Evolutionary conservation across 2,113 vertebrate genomes (phyloP), one percentile per base, ranked within the genome.

Genomic region (Semicossyphus pulcher): DNA sequence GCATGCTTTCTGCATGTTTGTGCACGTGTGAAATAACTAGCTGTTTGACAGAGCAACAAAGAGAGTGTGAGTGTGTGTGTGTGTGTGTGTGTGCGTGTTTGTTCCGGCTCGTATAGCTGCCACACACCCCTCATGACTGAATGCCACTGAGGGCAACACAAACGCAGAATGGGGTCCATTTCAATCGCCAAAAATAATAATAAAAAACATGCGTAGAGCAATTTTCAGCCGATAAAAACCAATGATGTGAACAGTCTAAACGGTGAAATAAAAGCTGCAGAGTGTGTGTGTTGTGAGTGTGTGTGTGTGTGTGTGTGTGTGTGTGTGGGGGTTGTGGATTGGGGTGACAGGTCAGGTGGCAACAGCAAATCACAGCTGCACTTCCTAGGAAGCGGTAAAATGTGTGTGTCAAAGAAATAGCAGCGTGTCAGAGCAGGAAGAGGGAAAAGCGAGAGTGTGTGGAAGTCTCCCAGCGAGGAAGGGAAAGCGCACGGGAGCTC

Each of bases 351-450:
- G 83, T 84, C 76, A 82, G 78, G 71, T 81, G 75, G 80, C 52
- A 71, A 59, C 67, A 78, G 74, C 58, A 66, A 86, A 83, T 79
- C 81, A 80, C 80, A 79, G 80, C 81, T 81, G 78, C 73, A 67
- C 75, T 81, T 86, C 80, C 73, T 26, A 63, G 63, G 59, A 76
- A 79, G 25, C 52, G n/a, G 77, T 66, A 36, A 81, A 78, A 76
- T 69, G 61, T 68, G 79, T 64, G 78, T 78, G 81, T 77, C 54
- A 76, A 68, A 73, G 62, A 81, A 76, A 75, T 63, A 79, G 78
- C 78, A 59, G 85, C 58, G 31, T 78, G 81, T 81, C 78, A 60
- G 69, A 85, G 65, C 58, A 74, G 69, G 69, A 77, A 71, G 66
- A 64, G 39, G 67, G 34, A 66, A 70, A 65, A 75, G 69, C 16